A percentile compares a stretch with the other conserved stretches of the same genome.
Evolutionary conservation across 2,797 vertebrate species (phyloP).

Genomic region (Darevskia mixta): DNA sequence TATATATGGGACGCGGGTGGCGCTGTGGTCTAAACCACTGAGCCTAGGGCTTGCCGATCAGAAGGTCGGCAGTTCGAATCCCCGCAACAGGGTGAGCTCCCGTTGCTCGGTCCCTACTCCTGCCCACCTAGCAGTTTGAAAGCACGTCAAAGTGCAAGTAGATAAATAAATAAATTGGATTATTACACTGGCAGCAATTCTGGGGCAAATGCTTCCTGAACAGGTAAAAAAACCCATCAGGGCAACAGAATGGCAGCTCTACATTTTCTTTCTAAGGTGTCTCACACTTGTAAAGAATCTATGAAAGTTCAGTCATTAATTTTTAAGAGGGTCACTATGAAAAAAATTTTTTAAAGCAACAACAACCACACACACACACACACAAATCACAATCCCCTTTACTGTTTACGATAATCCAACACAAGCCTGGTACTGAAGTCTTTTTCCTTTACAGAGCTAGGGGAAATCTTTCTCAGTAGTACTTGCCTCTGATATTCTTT

Average conservation of each 20-base stretch:
- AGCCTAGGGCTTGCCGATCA: no score
- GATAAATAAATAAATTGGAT: background rate
- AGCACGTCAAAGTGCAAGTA: no score
- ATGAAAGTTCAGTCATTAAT: background rate
- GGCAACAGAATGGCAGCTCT: background rate
- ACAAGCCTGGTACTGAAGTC: background rate
- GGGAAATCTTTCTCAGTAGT: constrained; percentile 1
- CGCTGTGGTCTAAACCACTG: no score
- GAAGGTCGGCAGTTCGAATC: no score
- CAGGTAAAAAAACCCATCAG: background rate
- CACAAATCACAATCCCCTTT: rapidly evolving
- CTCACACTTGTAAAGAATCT: background rate
- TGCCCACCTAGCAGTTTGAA: no score
- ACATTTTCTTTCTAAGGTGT: background rate
- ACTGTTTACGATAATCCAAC: background rate
- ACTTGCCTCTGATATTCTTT: constrained; percentile 27
- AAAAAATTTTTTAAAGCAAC: background rate
- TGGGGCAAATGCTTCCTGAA: background rate
- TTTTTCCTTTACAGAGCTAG: constrained; percentile 13
- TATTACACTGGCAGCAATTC: background rate
- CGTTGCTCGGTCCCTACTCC: no score
- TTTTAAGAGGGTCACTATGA: background rate
- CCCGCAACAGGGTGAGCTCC: no score
- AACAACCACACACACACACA: background rate
- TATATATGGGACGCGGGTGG: no score